Base-by-base conservation (phyloP, 1,140 invertebrate species). In the Procambarus virginalis region DNA sequence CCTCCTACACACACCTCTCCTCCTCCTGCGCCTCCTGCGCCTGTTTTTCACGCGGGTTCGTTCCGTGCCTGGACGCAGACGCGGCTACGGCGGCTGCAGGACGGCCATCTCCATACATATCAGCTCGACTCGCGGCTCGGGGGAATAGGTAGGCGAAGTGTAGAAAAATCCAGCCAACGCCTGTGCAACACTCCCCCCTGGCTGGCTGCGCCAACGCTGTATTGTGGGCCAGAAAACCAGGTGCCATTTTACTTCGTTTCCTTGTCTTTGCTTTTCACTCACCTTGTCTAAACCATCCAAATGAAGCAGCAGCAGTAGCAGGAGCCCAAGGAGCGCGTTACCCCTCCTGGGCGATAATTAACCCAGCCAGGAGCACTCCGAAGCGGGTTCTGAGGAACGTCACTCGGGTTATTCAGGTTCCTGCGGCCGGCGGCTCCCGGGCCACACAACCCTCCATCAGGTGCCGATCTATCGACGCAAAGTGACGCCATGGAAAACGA, bases 181-280 rank as follows among this genome's bases (percentile, higher is more conserved):
- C 84, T 86, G 76, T 78, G 84, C 79, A 58, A 86, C 20, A 86
- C 58, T 64, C 75, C 55, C 55, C 2, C 9, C 34, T n/a, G 34
- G 75, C 68, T 20, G 22, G 46, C 51, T 45, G 20, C 76, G 12
- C n/a, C 51, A 75, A 22, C 73, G 84, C 84, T 86, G 84, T 86
- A 86, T 86, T 86, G 84, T 86, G 84, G 84, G 76, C 84, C 76
- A 86, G 84, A 86, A 86, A 86, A 86, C 84, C 84, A 86, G 84
- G 84, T 86, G 76, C 80, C 86, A 76, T 82, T 88, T 82, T 88
- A 70, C 78, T 82, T 88, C 86, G 78, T 82, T 88, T 81, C 77
- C 86, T 88, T 88, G 86, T 88, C 86, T 88, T 88, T 88, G 86
- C 79, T 88, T 88, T 88, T 88, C 86, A 88, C 79, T 88, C 86